phyloP scores from a whole-genome alignment of 2,113 vertebrate species.

The Pampusana beccarii region DNA sequence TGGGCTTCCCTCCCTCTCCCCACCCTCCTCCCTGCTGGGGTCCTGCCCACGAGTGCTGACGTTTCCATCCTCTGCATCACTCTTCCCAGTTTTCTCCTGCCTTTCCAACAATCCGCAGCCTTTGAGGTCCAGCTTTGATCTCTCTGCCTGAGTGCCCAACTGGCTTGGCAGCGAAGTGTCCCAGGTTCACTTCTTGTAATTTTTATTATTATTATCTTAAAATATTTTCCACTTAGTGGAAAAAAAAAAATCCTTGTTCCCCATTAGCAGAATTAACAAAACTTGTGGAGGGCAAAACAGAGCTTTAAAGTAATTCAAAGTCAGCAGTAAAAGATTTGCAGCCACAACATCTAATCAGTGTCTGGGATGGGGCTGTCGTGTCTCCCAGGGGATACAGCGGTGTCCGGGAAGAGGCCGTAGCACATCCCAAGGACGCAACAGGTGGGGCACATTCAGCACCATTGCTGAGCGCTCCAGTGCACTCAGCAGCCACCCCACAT shows the following conservation, averaged over 20 bases:
- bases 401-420: not conserved
- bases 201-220: slow-evolving; percentile 35
- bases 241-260: not conserved
- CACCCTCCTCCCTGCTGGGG: not conserved
- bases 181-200: not conserved
- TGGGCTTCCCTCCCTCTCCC: not conserved
- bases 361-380: not conserved
- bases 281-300: not conserved
- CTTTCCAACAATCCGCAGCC: not conserved
- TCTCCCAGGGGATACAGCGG: rapidly evolving
- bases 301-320: slow-evolving; percentile 49
- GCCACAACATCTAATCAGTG: slow-evolving; percentile 49
- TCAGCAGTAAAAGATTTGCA: slow-evolving; percentile 63
- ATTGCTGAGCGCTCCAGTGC: rapidly evolving
- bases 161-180: not conserved
- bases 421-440: no score
- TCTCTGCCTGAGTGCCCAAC: not conserved
- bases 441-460: not conserved
- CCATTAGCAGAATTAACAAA: slow-evolving; percentile 6
- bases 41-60: not conserved
- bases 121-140: slow-evolving; percentile 1
- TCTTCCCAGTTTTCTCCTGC: not conserved
- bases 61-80: not conserved
- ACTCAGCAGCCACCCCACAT: rapidly evolving
- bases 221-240: slow-evolving; percentile 8